Conservation (phyloP, 2,888 invertebrate species). For the Thera obeliscata region DNA sequence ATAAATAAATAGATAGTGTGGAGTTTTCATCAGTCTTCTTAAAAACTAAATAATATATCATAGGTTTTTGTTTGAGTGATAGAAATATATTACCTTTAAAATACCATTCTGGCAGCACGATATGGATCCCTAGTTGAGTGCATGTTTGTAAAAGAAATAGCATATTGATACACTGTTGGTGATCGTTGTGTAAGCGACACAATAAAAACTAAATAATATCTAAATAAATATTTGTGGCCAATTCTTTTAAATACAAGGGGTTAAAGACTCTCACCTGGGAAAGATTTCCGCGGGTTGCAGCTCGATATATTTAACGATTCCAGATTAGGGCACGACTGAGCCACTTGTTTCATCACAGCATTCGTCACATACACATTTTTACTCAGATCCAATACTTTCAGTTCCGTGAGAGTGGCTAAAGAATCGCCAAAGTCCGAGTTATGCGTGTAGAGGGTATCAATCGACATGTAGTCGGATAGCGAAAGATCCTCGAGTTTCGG, state of each 20-base stretch:
- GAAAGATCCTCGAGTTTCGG: slow-evolving; percentile 69
- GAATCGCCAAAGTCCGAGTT: slow-evolving; percentile 67
- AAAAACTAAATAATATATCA: no score
- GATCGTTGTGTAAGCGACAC: no score
- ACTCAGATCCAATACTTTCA: slow-evolving; percentile 74
- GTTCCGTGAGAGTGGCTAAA: slow-evolving; percentile 67
- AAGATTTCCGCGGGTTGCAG: slow-evolving; percentile 63
- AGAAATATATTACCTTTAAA: no score
- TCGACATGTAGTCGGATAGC: slow-evolving; percentile 66
- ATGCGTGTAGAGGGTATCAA: slow-evolving; percentile 51
- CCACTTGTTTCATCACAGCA: slow-evolving; percentile 77
- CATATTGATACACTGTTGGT: no score
- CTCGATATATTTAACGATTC: slow-evolving; percentile 75
- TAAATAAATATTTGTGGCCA: no score
- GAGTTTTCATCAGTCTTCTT: no score
- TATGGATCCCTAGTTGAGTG: no score
- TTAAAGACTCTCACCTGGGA: slow-evolving; percentile 53
- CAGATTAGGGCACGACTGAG: slow-evolving; percentile 73
- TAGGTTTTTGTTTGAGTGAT: no score
- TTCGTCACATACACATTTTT: slow-evolving; percentile 80
- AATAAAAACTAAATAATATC: no score
- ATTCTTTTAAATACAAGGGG: background rate
- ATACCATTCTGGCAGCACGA: no score
- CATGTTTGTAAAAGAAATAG: no score
- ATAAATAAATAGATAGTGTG: no score